Conservation (phyloP, 1,140 invertebrate genomes). For the Leptoteleia sp. region DNA sequence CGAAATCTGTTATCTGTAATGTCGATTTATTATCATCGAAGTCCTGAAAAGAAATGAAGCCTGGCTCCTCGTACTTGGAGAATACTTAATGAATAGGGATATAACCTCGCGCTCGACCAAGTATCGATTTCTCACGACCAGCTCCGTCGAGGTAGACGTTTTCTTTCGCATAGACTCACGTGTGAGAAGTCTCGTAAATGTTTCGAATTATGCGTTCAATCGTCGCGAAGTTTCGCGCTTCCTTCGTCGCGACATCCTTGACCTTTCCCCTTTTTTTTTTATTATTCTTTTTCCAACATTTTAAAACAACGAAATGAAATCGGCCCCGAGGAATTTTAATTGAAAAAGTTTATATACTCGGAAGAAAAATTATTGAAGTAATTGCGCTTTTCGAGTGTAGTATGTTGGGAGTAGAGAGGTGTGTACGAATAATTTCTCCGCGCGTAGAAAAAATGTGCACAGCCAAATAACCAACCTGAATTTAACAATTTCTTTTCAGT, state of each 20-base stretch:
- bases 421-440: too few relatives aligned
- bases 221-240: background rate
- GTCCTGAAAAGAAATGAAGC: constrained; percentile 31
- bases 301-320: constrained; percentile 3
- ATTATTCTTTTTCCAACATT: constrained; percentile 14
- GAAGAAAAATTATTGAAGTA: constrained; percentile 9
- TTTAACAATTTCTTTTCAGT: too few relatives aligned
- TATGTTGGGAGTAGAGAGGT: too few relatives aligned
- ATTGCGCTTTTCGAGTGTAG: constrained; percentile 3
- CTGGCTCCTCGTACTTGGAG: constrained; percentile 29
- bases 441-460: too few relatives aligned
- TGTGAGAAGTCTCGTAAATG: constrained; percentile 26
- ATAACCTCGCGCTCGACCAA: constrained; percentile 18
- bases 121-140: constrained; percentile 35
- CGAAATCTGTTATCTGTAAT: constrained; percentile 37
- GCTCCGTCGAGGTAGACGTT: constrained; percentile 22
- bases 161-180: constrained; percentile 32
- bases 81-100: constrained; percentile 54
- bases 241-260: constrained; percentile 1
- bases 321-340: constrained; percentile 4
- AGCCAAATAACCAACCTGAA: too few relatives aligned
- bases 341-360: constrained; percentile 8
- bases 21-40: constrained; percentile 47
- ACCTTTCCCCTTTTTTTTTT: too few relatives aligned
- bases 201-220: constrained; percentile 22